phyloP scores from a whole-genome alignment of 2,113 vertebrate species.

The Thunnus thynnus region DNA sequence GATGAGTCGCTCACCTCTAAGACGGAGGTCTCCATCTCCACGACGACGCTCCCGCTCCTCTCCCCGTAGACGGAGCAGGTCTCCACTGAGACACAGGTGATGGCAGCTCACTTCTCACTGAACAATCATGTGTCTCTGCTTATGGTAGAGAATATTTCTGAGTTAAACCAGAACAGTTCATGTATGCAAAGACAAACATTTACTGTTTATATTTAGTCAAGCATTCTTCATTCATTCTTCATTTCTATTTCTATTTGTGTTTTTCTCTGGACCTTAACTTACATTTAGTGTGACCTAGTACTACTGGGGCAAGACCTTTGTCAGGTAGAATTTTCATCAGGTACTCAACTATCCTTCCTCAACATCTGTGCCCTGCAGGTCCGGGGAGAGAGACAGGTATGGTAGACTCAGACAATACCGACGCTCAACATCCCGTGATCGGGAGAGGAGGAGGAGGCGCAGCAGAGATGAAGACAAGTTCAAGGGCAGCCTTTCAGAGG shows the following conservation, averaged over 20 bases:
- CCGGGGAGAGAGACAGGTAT: constrained; percentile 87
- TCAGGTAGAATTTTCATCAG: background rate
- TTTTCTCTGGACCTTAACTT: background rate
- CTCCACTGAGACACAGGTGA: constrained; percentile 91
- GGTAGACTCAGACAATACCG: constrained; percentile 89
- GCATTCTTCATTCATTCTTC: too few species aligned
- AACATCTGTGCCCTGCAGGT: constrained; percentile 53
- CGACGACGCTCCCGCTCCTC: constrained; percentile 88
- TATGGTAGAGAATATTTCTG: background rate
- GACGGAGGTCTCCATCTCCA: constrained; percentile 86
- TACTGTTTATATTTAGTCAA: background rate
- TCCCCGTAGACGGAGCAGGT: constrained; percentile 91
- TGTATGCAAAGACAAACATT: background rate
- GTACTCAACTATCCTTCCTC: background rate
- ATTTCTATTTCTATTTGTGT: too few species aligned
- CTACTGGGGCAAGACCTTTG: background rate
- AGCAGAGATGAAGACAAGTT: constrained; percentile 98
- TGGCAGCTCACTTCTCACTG: background rate
- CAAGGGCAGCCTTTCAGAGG: constrained; percentile 98
- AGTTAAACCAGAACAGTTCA: background rate
- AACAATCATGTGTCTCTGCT: background rate
- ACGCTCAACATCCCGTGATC: constrained; percentile 89
- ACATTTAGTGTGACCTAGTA: background rate
- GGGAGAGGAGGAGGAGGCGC: constrained; percentile 87
- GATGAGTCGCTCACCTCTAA: constrained; percentile 82